phyloP scores from a whole-genome alignment of 2,888 invertebrate genomes.

The Celastrina argiolus region DNA sequence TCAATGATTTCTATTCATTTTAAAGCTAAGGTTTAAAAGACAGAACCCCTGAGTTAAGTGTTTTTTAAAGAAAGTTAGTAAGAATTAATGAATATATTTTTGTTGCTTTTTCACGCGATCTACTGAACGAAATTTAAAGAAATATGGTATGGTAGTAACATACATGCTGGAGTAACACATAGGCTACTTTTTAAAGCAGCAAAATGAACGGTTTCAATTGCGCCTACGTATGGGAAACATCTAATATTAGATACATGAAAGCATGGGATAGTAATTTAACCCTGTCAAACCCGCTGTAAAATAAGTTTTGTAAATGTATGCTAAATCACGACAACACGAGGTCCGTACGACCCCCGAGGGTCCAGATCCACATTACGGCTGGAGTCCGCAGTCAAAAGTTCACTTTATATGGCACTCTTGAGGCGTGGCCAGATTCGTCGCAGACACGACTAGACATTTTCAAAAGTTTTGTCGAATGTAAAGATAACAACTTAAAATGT shows the following conservation, averaged over 20 bases:
- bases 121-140: too few relatives aligned
- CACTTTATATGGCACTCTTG: conserved; percentile 22
- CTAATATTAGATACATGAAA: too few relatives aligned
- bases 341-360: conserved; percentile 28
- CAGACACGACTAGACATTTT: too few relatives aligned
- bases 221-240: too few relatives aligned
- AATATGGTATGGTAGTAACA: too few relatives aligned
- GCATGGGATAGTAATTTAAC: neutral
- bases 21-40: neutral
- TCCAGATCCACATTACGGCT: conserved; percentile 21
- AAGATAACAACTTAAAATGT: neutral
- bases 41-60: neutral
- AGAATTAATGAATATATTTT: too few relatives aligned
- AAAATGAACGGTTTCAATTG: too few relatives aligned
- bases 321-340: conserved; percentile 23
- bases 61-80: neutral
- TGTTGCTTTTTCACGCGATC: too few relatives aligned
- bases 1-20: conserved; percentile 14
- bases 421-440: too few relatives aligned
- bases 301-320: conserved; percentile 13
- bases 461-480: neutral
- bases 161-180: too few relatives aligned
- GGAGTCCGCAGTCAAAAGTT: conserved; percentile 24
- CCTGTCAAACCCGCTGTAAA: neutral
- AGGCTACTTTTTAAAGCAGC: too few relatives aligned